A percentile compares a stretch with the other conserved stretches of the same genome.
Conservation (phyloP, 1,140 invertebrate genomes). For the Notospermus geniculatus region DNA sequence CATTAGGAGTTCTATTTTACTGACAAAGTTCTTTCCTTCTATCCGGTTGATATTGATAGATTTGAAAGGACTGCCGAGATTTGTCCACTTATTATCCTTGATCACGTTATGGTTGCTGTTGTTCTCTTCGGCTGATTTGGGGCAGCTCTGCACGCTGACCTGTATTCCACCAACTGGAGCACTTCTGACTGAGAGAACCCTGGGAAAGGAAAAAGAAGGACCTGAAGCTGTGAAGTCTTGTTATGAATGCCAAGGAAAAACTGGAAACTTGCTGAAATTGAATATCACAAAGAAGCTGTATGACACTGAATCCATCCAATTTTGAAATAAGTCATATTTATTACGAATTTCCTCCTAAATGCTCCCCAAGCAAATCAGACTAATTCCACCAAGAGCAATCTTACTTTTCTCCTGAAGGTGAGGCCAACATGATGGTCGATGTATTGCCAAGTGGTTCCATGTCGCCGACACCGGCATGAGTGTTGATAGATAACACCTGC, state of each 20-base stretch:
- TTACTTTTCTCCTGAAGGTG: constrained; percentile 76
- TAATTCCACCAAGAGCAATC: constrained; percentile 12
- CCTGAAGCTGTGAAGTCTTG: no score
- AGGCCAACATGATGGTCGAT: constrained; percentile 75
- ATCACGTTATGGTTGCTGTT: constrained; percentile 80
- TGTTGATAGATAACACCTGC: constrained; percentile 76
- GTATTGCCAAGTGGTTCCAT: constrained; percentile 90
- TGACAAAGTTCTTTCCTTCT: constrained; percentile 95
- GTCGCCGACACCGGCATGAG: constrained; percentile 79
- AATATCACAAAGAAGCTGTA: no score
- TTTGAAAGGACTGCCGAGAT: constrained; percentile 76
- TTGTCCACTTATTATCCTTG: constrained; percentile 83
- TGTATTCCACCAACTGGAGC: constrained; percentile 66
- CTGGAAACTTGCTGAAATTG: no score
- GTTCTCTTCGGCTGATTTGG: constrained; percentile 80
- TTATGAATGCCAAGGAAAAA: no score
- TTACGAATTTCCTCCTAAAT: no score
- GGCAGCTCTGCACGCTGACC: constrained; percentile 66
- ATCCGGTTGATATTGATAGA: constrained; percentile 90
- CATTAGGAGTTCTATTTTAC: constrained; percentile 96
- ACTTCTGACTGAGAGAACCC: constrained; percentile 83
- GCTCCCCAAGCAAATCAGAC: no score
- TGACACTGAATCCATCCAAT: no score
- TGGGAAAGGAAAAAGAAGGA: constrained; percentile 34
- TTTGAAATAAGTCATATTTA: no score